Evolutionary conservation across 2,888 invertebrate genomes (phyloP).

Genomic region (Dastarcus helophoroides): DNA sequence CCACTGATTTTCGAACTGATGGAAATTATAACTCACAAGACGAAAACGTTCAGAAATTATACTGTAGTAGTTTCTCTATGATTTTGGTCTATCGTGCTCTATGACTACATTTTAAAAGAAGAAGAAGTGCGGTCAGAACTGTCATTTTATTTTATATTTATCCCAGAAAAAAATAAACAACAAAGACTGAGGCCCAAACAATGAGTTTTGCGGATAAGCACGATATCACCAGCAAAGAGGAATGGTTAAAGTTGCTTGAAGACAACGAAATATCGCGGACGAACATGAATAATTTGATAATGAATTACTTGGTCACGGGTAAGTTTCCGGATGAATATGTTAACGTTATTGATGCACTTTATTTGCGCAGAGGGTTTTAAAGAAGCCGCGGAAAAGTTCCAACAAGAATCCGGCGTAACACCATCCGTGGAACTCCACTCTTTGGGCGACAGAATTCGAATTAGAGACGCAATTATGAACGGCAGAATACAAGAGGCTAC

Average conservation of each 20-base stretch:
- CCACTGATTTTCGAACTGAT: no score
- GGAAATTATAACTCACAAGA: no score
- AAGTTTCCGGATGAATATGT: conserved; percentile 19
- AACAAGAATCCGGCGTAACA: conserved; percentile 81
- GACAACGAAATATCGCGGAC: conserved; percentile 73
- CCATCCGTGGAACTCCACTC: conserved; percentile 71
- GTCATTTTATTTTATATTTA: no score
- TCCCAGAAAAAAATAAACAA: no score
- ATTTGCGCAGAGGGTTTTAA: conserved; percentile 72
- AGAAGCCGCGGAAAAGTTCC: conserved; percentile 95
- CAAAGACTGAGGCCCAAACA: no score
- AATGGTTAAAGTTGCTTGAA: conserved; percentile 64
- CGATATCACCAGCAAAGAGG: conserved; percentile 48
- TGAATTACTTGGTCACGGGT: conserved; percentile 98
- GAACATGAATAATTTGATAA: conserved; percentile 93
- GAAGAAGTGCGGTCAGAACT: no score
- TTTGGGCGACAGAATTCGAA: conserved; percentile 82
- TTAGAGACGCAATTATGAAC: conserved; percentile 86
- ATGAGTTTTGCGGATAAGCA: conserved; percentile 45
- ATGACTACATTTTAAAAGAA: no score
- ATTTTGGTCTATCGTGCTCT: no score
- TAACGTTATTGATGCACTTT: conserved; percentile 1
- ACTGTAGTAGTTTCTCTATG: no score
- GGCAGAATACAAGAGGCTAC: conserved; percentile 91
- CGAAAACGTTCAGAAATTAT: no score